Evolutionary conservation across 1,140 invertebrate species (phyloP).

Genomic region (Triops longicaudatus): DNA sequence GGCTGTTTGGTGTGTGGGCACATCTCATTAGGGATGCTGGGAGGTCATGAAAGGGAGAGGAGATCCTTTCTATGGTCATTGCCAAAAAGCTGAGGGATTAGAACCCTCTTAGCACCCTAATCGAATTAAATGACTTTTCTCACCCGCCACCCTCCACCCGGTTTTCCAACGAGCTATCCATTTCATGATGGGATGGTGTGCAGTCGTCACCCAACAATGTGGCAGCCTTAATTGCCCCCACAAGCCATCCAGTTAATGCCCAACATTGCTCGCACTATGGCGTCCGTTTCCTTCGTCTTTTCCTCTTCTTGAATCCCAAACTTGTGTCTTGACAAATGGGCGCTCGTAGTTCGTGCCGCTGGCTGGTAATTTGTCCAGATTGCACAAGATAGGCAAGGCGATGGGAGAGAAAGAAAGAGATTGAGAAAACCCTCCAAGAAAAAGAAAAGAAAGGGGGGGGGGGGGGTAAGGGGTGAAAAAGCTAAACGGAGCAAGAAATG

Average conservation of each 20-base stretch:
- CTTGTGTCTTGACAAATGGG: not conserved
- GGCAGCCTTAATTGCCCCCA: conserved; percentile 10
- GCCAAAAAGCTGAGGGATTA: conserved; percentile 11
- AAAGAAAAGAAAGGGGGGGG: not conserved
- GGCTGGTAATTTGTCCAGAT: conserved; percentile 26
- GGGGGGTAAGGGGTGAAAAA: not conserved
- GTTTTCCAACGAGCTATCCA: not conserved
- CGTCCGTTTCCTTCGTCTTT: not conserved
- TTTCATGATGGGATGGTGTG: not conserved
- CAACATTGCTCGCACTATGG: not conserved
- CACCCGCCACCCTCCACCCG: not conserved
- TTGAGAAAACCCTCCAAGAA: not conserved
- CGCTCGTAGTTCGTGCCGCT: conserved; percentile 8
- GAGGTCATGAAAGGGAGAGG: not conserved
- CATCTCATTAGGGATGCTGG: conserved; percentile 10
- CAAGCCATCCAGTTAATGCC: conserved; percentile 1
- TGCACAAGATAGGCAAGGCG: conserved; percentile 3
- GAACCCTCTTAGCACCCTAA: conserved; percentile 14
- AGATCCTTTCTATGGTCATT: not conserved
- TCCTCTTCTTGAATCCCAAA: not conserved
- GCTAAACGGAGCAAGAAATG: conserved; percentile 17
- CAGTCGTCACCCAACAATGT: conserved; percentile 8
- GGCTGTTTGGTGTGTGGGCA: conserved; percentile 9
- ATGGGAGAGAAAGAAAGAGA: conserved; percentile 17
- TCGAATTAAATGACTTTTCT: conserved; percentile 4